A percentile compares a stretch with the other conserved stretches of the same genome.
phyloP scores from a whole-genome alignment of 2,113 vertebrate genomes.

The Hypocryptadius cinnamomeus region DNA sequence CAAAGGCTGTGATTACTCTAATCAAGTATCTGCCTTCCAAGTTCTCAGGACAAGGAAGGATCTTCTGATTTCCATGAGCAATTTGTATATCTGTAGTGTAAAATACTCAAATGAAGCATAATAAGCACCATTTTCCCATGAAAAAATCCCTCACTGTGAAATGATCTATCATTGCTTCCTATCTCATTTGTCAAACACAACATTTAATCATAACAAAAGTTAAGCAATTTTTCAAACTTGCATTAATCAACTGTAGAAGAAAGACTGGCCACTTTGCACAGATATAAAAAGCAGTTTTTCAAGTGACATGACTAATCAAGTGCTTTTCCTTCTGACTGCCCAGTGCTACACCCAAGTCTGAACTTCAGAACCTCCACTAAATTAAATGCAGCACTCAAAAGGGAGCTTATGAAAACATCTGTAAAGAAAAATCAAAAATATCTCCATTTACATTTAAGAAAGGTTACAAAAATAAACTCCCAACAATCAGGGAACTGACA shows the following conservation, averaged over 20 bases:
- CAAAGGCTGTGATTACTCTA: not conserved
- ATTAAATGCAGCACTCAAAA: not conserved
- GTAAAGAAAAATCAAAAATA: not conserved
- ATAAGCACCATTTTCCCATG: not conserved
- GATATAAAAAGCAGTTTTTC: not conserved
- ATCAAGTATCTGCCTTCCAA: not conserved
- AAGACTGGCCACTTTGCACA: not conserved
- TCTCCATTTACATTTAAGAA: not conserved
- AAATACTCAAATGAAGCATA: not conserved
- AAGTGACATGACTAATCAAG: not conserved
- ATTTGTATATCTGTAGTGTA: not conserved
- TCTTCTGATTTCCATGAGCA: not conserved
- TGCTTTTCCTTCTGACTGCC: not conserved
- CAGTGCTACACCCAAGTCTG: not conserved
- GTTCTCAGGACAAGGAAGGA: not conserved
- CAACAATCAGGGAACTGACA: not conserved
- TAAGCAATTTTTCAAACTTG: not conserved
- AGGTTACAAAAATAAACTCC: not conserved
- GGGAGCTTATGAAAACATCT: not conserved
- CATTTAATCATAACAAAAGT: constrained; percentile 14
- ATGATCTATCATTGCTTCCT: constrained; percentile 8
- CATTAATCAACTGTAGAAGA: not conserved
- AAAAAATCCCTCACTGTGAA: not conserved
- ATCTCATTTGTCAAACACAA: constrained; percentile 16
- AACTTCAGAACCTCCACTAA: not conserved